Percentiles rank a stretch among this genome's conserved stretches.
Evolutionary conservation across 2,888 invertebrate species (phyloP).

Genomic region (Epinotia brunnichana): DNA sequence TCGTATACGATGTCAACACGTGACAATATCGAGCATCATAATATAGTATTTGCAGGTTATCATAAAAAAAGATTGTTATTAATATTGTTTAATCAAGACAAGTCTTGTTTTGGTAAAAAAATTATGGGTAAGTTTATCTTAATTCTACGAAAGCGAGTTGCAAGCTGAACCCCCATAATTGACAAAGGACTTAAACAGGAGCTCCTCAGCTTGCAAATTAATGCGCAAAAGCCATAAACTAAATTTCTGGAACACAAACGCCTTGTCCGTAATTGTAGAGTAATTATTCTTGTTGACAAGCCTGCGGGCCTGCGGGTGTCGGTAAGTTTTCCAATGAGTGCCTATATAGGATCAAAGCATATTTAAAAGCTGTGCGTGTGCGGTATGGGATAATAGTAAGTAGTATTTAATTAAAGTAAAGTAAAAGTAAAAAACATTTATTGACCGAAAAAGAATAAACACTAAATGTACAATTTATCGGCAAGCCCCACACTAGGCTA

Average conservation of each 20-base stretch:
- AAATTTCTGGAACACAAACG: slow-evolving; percentile 16
- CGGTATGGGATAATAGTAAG: too few relatives aligned
- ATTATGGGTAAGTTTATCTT: too few relatives aligned
- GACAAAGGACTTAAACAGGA: neutral
- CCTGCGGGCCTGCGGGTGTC: neutral
- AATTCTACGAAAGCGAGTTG: neutral
- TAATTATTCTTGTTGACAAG: slow-evolving; percentile 20
- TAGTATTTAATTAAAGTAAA: too few relatives aligned
- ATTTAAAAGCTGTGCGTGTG: neutral
- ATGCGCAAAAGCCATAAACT: slow-evolving; percentile 21
- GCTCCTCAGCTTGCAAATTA: slow-evolving; percentile 13
- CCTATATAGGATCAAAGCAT: neutral
- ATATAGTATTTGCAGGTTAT: too few relatives aligned
- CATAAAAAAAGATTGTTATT: too few relatives aligned
- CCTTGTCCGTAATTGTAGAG: slow-evolving; percentile 9
- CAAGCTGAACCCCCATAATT: neutral
- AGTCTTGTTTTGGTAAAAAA: neutral
- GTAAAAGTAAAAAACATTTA: too few relatives aligned
- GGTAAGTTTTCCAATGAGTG: neutral
- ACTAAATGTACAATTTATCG: too few relatives aligned
- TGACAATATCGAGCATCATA: too few relatives aligned
- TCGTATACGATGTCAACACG: too few relatives aligned
- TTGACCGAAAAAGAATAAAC: too few relatives aligned
- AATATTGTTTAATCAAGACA: neutral
- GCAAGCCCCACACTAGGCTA: too few relatives aligned